Evolutionary conservation across 2,113 vertebrate species (phyloP).

Genomic region (Grammomys surdaster): DNA sequence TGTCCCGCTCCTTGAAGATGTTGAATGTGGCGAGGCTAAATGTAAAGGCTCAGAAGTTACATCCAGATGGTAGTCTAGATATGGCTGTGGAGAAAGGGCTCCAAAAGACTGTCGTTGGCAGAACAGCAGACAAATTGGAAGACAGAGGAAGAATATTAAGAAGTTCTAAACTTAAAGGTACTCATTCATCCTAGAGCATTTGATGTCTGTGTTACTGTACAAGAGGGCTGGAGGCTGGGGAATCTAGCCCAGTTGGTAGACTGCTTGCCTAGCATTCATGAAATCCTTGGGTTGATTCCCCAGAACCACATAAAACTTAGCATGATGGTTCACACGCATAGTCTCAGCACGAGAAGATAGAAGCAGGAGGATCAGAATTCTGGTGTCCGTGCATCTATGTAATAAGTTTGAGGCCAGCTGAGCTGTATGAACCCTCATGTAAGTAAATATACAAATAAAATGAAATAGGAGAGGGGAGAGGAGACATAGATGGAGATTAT

Average conservation of each 20-base stretch:
- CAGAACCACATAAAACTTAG: not conserved
- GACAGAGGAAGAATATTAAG: slow-evolving; percentile 83
- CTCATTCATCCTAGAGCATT: not conserved
- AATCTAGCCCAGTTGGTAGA: not conserved
- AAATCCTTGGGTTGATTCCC: not conserved
- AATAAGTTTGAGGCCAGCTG: not conserved
- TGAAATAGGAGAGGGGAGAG: too few species aligned
- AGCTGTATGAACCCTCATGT: not conserved
- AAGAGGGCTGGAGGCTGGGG: not conserved
- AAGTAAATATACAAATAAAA: not conserved
- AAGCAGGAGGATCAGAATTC: not conserved
- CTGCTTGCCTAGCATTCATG: not conserved
- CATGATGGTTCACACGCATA: not conserved
- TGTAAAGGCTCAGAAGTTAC: slow-evolving; percentile 94
- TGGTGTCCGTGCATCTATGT: not conserved
- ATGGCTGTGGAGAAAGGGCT: slow-evolving; percentile 80
- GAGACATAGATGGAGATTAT: not conserved
- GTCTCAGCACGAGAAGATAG: not conserved
- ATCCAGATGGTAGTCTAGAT: slow-evolving; percentile 85
- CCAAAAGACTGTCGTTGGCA: slow-evolving; percentile 84
- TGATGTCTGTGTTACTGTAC: not conserved
- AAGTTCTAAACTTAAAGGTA: slow-evolving; percentile 76
- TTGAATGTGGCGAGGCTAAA: slow-evolving; percentile 96
- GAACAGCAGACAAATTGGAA: slow-evolving; percentile 85
- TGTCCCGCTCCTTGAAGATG: slow-evolving; percentile 98